phyloP scores from a whole-genome alignment of 1,140 invertebrate species.

The Aphaenogaster rudis region DNA sequence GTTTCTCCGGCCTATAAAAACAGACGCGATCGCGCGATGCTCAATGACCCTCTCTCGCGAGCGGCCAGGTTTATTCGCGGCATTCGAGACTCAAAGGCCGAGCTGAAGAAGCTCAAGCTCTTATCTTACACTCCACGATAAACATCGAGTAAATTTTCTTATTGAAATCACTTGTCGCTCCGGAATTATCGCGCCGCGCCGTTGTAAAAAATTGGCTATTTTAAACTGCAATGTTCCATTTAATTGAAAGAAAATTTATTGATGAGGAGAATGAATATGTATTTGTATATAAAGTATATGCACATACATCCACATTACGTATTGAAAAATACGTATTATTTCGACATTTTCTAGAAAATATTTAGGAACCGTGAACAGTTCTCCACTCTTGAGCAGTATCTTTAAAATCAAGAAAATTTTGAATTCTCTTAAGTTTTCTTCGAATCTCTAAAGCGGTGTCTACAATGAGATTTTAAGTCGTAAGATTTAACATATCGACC shows the following conservation, averaged over 20 bases:
- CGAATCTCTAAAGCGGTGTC: too few species aligned
- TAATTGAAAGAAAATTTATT: background rate
- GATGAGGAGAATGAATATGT: background rate
- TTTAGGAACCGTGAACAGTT: background rate
- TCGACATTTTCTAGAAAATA: background rate
- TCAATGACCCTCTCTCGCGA: conserved; percentile 30
- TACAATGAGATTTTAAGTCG: too few species aligned
- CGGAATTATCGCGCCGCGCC: background rate
- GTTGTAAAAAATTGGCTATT: background rate
- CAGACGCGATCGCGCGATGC: conserved; percentile 29
- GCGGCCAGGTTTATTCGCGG: conserved; percentile 29
- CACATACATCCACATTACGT: too few species aligned
- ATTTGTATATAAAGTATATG: background rate
- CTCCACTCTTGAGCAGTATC: background rate
- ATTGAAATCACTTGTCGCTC: background rate
- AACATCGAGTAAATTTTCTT: background rate
- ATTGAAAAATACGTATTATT: too few species aligned
- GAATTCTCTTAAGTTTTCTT: too few species aligned
- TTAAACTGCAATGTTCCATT: background rate
- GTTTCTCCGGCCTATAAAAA: conserved; percentile 59
- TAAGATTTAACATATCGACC: too few species aligned
- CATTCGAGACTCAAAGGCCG: background rate
- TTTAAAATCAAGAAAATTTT: background rate
- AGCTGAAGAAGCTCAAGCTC: background rate
- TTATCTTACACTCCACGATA: conserved; percentile 2